These are phyloP conservation scores for Siderastrea siderea DNA, from an alignment of 92 coral and sea anemone genomes.

Conservation along the genomic window DNA sequence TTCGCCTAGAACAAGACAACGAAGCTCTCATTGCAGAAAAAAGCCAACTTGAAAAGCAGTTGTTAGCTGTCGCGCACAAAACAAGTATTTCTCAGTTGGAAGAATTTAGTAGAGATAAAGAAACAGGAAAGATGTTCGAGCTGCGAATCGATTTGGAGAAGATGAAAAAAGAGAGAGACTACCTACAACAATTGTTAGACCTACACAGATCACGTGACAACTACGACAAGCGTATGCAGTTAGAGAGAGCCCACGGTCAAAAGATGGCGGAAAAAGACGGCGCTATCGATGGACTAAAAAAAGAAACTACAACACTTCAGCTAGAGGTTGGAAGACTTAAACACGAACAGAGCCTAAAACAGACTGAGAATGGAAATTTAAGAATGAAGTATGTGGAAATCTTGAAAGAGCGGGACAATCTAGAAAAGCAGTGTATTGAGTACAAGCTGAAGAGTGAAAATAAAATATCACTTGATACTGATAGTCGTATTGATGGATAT, in stretches of 20 bases:
- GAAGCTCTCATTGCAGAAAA: slow-evolving; percentile 43
- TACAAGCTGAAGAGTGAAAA: neutral
- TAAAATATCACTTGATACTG: neutral
- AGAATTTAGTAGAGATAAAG: slow-evolving; percentile 28
- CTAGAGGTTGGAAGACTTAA: neutral
- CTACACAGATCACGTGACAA: neutral
- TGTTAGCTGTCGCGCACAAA: slow-evolving; percentile 4
- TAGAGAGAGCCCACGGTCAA: slow-evolving; percentile 1
- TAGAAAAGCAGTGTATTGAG: slow-evolving; percentile 5
- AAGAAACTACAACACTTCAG: neutral
- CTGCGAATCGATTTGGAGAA: slow-evolving; percentile 50
- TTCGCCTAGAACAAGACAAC: slow-evolving; percentile 43
- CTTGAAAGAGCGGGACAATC: slow-evolving; percentile 6
- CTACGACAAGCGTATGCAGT: slow-evolving; percentile 5
- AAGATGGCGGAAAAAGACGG: slow-evolving; percentile 1
- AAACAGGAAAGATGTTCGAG: slow-evolving; percentile 10
- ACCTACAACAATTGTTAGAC: slow-evolving; percentile 25
- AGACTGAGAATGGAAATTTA: neutral
- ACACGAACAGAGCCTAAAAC: neutral
- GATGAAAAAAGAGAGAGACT: slow-evolving; percentile 38
- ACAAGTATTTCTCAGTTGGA: neutral
- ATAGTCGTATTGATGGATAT: slow-evolving; percentile 5
- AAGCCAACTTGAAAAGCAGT: slow-evolving; percentile 37
- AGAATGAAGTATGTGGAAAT: slow-evolving; percentile 6
- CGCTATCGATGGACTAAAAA: neutral